Conservation (phyloP, 2,888 invertebrate genomes). For the Andricus curvator region DNA sequence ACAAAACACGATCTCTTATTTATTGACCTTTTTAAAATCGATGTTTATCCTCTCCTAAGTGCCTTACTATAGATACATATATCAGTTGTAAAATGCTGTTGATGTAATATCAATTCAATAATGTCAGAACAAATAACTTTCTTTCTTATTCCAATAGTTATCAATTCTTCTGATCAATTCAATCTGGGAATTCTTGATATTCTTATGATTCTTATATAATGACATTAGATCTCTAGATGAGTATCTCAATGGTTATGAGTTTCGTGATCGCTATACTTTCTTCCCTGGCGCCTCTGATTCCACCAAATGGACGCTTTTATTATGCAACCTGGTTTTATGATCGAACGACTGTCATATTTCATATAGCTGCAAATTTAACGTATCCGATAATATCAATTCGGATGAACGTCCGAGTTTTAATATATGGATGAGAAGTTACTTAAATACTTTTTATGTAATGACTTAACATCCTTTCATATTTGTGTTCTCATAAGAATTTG, state of each 20-base stretch:
- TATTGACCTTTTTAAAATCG: not conserved
- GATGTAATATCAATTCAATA: no score
- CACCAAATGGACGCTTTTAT: not conserved
- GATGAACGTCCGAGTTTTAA: not conserved
- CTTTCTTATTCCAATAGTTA: not conserved
- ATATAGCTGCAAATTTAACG: constrained; percentile 28
- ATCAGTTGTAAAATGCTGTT: no score
- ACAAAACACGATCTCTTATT: constrained; percentile 2
- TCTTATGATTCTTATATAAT: not conserved
- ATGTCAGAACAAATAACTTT: no score
- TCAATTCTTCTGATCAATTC: not conserved
- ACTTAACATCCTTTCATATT: not conserved
- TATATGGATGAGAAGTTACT: not conserved
- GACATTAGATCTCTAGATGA: not conserved
- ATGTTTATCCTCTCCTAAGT: not conserved
- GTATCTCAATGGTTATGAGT: not conserved
- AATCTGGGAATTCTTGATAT: not conserved
- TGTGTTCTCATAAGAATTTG: not conserved
- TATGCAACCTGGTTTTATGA: constrained; percentile 48
- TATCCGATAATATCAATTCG: not conserved
- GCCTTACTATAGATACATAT: not conserved
- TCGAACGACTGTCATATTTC: constrained; percentile 49
- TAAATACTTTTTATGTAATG: not conserved
- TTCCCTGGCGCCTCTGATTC: not conserved
- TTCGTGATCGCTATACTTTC: constrained; percentile 11